Percentiles rank a stretch among this genome's conserved stretches.
Conservation (phyloP, 2,888 invertebrate species). For the Belgica antarctica region DNA sequence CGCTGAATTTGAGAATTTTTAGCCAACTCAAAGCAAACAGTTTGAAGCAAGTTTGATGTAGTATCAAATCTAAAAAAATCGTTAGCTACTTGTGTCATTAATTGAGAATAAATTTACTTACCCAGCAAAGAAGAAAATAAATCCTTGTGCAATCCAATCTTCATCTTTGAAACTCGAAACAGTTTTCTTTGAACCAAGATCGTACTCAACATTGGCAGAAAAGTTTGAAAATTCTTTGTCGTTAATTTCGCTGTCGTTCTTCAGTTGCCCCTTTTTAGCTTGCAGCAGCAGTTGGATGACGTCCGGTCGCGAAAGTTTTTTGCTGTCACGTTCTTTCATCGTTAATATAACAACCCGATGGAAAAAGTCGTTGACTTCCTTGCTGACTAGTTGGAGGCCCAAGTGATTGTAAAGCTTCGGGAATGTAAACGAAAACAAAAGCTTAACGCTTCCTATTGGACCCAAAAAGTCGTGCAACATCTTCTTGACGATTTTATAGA, state of each 20-base stretch:
- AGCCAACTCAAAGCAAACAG: not conserved
- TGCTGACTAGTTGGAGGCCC: not conserved
- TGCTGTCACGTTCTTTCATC: conserved; percentile 45
- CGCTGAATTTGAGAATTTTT: not conserved
- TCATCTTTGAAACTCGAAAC: not conserved
- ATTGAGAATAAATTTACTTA: no score
- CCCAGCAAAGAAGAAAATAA: not conserved
- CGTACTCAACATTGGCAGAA: not conserved
- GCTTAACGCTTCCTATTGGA: not conserved
- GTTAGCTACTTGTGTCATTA: no score
- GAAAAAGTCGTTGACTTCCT: conserved; percentile 45
- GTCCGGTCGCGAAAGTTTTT: conserved; percentile 46
- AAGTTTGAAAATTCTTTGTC: not conserved
- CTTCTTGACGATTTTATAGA: not conserved
- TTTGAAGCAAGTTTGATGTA: not conserved
- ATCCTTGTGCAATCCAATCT: not conserved
- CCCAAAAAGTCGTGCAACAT: not conserved
- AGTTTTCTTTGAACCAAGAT: not conserved
- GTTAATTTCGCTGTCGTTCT: conserved; percentile 26
- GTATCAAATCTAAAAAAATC: not conserved
- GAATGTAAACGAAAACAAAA: not conserved
- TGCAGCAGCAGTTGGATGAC: conserved; percentile 47
- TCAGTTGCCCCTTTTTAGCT: conserved; percentile 45
- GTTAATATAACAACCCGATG: conserved; percentile 45
- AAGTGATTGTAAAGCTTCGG: not conserved